Evolutionary conservation across 2,797 vertebrate genomes (phyloP), one percentile per base, ranked within the genome.

Genomic region (Pangasius mekongensis): DNA sequence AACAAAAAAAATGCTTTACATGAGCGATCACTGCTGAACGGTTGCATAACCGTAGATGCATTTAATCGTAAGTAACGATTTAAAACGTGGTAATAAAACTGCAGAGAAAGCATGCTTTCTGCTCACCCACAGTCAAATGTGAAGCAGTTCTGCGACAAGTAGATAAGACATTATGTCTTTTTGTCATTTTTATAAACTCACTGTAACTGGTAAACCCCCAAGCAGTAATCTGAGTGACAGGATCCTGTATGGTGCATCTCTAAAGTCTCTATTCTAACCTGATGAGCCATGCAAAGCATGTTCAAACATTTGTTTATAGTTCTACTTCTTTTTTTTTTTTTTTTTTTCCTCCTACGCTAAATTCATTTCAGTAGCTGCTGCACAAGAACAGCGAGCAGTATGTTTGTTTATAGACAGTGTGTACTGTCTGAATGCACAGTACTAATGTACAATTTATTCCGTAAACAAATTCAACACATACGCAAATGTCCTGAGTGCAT

Each of bases 381-480:
- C 33, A 80, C 33, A 52, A 14, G n/a, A 73, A 16, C 39, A 73
- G 66, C 14, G 43, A 82, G 36, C 64, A 18, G n/a, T 52, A 54
- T 86, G 66, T 89, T 67, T 83, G 54, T 78, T 87, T 84, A 49
- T 22, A 30, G 36, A 58, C 81, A 30, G 81, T 24, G 2, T 27
- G 62, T 77, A n/a, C 33, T 49, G 27, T 71, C 80, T 58, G n/a
- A 1, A 60, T 78, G 16, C 20, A 7, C 27, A 6, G 30, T 39
- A 20, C 36, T 85, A 83, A 77, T 74, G 74, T 71, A 47, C 62
- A 80, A 56, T 82, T 52, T 77, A 58, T 49, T 84, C 43, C 27
- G 39, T 77, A 84, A 84, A 78, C 88, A 86, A 87, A 87, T 84
- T 86, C 24, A 13, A 58, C 47, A 69, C 49, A 89, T 58, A 87